phyloP scores from a whole-genome alignment of 1,140 invertebrate species.

The Drosophila ercepeae region DNA sequence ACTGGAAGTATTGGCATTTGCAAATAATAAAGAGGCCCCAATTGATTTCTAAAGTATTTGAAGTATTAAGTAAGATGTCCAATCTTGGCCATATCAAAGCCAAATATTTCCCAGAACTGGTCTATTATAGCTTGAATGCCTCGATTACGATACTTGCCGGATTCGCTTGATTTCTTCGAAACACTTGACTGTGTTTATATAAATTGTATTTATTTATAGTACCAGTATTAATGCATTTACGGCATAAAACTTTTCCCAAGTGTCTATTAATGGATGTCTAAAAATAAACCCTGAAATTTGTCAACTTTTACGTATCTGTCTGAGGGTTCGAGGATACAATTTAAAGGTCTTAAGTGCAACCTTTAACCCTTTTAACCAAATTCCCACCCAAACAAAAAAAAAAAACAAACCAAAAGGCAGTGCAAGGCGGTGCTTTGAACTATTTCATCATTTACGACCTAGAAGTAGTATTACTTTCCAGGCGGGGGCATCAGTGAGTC shows the following conservation, averaged over 20 bases:
- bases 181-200: neutral
- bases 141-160: neutral
- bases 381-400: neutral
- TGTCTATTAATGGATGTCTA: constrained; percentile 19
- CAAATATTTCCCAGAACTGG: constrained; percentile 13
- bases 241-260: constrained; percentile 6
- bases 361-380: neutral
- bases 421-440: constrained; percentile 39
- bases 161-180: neutral
- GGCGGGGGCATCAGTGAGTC: constrained; percentile 8
- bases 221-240: neutral
- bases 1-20: constrained; percentile 75
- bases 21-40: constrained; percentile 9
- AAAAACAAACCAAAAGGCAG: constrained; percentile 1
- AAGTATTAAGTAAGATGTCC: constrained; percentile 2
- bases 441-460: constrained; percentile 15
- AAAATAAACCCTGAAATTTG: constrained; percentile 43
- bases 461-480: constrained; percentile 1
- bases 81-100: neutral
- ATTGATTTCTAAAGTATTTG: neutral
- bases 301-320: constrained; percentile 30
- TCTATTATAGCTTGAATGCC: neutral
- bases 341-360: constrained; percentile 11
- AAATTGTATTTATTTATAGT: neutral
- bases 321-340: constrained; percentile 18